Evolutionary conservation across 2,888 invertebrate species (phyloP).

Genomic region (Azorinus chamasolen): DNA sequence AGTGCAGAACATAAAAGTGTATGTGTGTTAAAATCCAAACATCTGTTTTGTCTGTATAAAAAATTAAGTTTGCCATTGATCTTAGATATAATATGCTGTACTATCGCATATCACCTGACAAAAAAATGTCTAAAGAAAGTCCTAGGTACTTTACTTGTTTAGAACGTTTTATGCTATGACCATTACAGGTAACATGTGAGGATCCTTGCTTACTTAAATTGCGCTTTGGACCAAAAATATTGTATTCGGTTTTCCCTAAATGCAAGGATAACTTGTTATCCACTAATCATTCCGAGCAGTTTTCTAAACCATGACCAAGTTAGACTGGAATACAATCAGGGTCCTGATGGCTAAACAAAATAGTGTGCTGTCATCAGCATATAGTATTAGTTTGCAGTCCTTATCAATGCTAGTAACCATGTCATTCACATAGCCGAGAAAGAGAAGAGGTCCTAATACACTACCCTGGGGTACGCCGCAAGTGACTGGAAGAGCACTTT

Average conservation of each 20-base stretch:
- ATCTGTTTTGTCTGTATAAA: too few species aligned
- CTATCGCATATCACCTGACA: too few species aligned
- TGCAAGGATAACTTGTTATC: constrained; percentile 32
- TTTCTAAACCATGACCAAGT: constrained; percentile 15
- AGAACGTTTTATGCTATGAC: constrained; percentile 2
- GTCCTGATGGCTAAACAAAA: too few species aligned
- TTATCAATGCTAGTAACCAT: too few species aligned
- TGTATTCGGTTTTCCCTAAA: constrained; percentile 30
- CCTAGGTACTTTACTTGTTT: constrained; percentile 16
- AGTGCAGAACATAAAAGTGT: not conserved
- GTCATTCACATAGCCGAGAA: too few species aligned
- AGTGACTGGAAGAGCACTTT: not conserved
- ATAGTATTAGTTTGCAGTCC: too few species aligned
- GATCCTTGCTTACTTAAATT: constrained; percentile 4
- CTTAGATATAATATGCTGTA: too few species aligned
- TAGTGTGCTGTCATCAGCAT: too few species aligned
- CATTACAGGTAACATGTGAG: constrained; percentile 12
- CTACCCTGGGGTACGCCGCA: constrained; percentile 31
- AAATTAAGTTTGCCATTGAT: too few species aligned
- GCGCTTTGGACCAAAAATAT: constrained; percentile 11
- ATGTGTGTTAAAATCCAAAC: too few species aligned
- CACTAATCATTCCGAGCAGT: constrained; percentile 20
- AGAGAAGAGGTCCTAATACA: too few species aligned
- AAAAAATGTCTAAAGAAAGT: too few species aligned
- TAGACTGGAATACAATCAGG: constrained; percentile 18